A percentile compares a stretch with the other conserved stretches of the same genome.
These are phyloP conservation scores for Eupsittula cactorum DNA, from an alignment of 2,113 vertebrate genomes.

Conservation along the genomic window DNA sequence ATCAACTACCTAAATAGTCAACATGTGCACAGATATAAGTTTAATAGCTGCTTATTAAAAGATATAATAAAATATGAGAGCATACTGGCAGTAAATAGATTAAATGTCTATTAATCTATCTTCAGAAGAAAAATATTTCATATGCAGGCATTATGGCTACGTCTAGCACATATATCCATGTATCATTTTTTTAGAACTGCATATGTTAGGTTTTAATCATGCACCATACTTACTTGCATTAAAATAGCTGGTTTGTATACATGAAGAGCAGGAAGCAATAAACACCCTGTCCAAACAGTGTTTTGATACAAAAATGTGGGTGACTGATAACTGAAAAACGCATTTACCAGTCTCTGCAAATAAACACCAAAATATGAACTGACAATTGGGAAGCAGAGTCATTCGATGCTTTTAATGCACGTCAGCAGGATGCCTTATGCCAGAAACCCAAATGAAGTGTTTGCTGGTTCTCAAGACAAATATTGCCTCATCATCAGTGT, in stretches of 20 bases:
- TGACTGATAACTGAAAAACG: background rate
- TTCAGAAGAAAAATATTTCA: conserved; percentile 33
- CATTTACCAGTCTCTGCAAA: conserved; percentile 3
- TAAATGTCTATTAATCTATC: conserved; percentile 54
- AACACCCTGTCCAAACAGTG: background rate
- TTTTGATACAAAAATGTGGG: background rate
- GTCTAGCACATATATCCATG: background rate
- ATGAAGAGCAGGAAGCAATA: conserved; percentile 29
- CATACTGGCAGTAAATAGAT: conserved; percentile 45
- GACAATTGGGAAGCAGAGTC: conserved; percentile 33
- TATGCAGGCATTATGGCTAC: background rate
- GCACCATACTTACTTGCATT: background rate
- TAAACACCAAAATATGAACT: conserved; percentile 47
- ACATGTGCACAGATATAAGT: conserved; percentile 13
- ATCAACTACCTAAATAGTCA: conserved; percentile 31
- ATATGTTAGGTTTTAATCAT: conserved; percentile 15
- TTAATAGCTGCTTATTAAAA: conserved; percentile 58
- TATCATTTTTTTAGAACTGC: background rate
- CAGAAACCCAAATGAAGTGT: conserved; percentile 18
- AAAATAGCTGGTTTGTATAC: conserved; percentile 8
- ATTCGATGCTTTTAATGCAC: background rate
- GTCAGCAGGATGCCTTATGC: background rate
- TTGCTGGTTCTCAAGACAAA: conserved; percentile 34
- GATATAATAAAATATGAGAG: conserved; percentile 55
- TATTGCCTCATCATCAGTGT: background rate